Base-by-base conservation (phyloP, 2,888 invertebrate genomes). In the Caenorhabditis virilis region DNA sequence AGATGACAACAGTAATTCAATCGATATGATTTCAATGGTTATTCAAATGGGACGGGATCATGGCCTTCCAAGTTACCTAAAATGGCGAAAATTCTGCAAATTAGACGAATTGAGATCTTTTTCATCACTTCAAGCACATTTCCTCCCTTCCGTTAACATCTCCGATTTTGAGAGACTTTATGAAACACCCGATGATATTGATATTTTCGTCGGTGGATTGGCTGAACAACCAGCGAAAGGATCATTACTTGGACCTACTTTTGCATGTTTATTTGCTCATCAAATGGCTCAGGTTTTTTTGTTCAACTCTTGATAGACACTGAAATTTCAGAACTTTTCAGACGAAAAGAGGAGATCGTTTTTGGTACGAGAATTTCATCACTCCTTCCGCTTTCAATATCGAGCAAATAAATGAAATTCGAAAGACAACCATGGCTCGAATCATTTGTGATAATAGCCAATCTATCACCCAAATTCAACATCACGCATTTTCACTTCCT, bases 351-450 rank as follows among this genome's bases (percentile, higher is more conserved):
- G 80, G 78, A 27, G 81, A 81, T 61, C 70, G 81, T 0, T 81
- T 81, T 57, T 81, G 81, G 85, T 89, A 50, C 60, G 83, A 83
- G 59, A 83, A 82, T 62, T 83, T 83, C 65, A 74, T 83, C 27
- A 66, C 69, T 38, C 81, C 82, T 6, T 81, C 82, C 0, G 75
- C 80, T 0, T 82, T 83, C 57, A 72, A 72, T 18, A 72, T 73
- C n/a, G 71, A 72, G 15, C 83, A 83, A 61, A 54, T 83, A 39
- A 64, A 64, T 23, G 80, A 82, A 54, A 74, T 83, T 27, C 56
- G 80, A 9, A 78, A 79, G 55, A 80, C 76, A 0, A 72, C 77
- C 6, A 56, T 82, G 65, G 78, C 82, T 0, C 48, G 72, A 18
- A 62, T 82, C n/a, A 66, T 83, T n/a, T 83, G 83, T 55, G 81